Base-by-base conservation (phyloP, 2,888 invertebrate genomes). In the Biston stratarius region DNA sequence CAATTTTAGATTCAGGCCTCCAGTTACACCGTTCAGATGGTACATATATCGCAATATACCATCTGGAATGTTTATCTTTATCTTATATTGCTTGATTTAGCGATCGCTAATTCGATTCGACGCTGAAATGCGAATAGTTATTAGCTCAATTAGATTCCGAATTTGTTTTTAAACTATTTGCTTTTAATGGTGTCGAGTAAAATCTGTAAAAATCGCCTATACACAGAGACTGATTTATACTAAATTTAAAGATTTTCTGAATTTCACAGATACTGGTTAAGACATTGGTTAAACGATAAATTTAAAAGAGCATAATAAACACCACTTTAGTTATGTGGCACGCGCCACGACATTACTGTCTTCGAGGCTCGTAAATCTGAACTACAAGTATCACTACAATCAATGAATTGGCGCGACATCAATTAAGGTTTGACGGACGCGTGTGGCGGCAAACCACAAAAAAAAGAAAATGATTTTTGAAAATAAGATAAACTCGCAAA, bases 1-100 rank as follows among this genome's bases (percentile, higher is more conserved):
- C 82, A 79, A 81, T 84, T 88, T 86, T 85, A 78, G 84, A 79
- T 74, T 71, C 72, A 69, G 67, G 70, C 63, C 70, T 76, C 62
- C 68, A 72, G 59, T 52, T 60, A 65, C 69, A 49, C 56, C 38
- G 59, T 69, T 55, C 59, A n/a, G n/a, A n/a, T n/a, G n/a, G n/a
- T n/a, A n/a, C n/a, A n/a, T n/a, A n/a, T 64, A 47, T 64, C 75
- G 67, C 53, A 55, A 15, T 48, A 70, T 71, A 68, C 72, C 76
- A 77, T 76, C 73, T 76, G 75, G 77, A 79, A 72, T 74, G 63
- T 70, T 73, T 77, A 40, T 52, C 38, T 75, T 74, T 64, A 70
- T 69, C 34, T 61, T 47, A 0, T 58, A 45, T 56, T 60, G 45
- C 51, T 68, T 45, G 40, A 57, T 69, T 58, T 53, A 52, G 58